phyloP scores from a whole-genome alignment of 2,797 vertebrate species.

The Sebastes glaucus region DNA sequence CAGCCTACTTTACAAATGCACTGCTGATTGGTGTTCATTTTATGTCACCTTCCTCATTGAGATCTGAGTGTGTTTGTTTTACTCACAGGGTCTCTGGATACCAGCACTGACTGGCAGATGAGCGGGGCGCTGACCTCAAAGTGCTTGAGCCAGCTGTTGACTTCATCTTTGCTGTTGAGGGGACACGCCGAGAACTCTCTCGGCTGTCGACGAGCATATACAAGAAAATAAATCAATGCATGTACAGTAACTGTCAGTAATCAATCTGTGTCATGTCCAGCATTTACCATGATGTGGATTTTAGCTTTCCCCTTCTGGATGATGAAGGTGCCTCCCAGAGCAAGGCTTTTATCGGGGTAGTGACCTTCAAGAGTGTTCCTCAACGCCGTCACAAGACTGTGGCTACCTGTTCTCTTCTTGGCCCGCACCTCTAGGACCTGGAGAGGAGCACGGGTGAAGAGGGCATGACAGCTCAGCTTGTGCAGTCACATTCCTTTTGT shows the following conservation, averaged over 20 bases:
- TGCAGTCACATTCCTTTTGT: slow-evolving; percentile 17
- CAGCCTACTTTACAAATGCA: background rate
- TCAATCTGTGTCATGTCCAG: background rate
- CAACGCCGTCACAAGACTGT: slow-evolving; percentile 92
- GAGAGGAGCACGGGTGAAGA: background rate
- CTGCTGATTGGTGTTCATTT: background rate
- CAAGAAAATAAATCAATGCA: background rate
- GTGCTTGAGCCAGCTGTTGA: slow-evolving; percentile 93
- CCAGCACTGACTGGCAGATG: slow-evolving; percentile 94
- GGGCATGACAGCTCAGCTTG: slow-evolving; percentile 10
- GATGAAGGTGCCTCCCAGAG: slow-evolving; percentile 93
- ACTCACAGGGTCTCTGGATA: slow-evolving; percentile 96
- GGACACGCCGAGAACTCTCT: slow-evolving; percentile 92
- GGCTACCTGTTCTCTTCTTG: slow-evolving; percentile 88
- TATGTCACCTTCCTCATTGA: background rate
- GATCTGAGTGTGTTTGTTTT: background rate
- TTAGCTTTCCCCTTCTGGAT: slow-evolving; percentile 95
- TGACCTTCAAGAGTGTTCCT: slow-evolving; percentile 87
- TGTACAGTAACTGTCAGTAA: background rate
- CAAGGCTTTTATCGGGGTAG: slow-evolving; percentile 90
- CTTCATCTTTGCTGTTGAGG: slow-evolving; percentile 87
- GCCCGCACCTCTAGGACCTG: slow-evolving; percentile 93
- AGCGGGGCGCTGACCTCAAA: slow-evolving; percentile 93
- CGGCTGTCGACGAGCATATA: slow-evolving; percentile 79
- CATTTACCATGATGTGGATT: slow-evolving; percentile 93